A percentile compares a stretch with the other conserved stretches of the same genome.
phyloP scores from a whole-genome alignment of 2,888 invertebrate genomes.

The Atethmia centrago region DNA sequence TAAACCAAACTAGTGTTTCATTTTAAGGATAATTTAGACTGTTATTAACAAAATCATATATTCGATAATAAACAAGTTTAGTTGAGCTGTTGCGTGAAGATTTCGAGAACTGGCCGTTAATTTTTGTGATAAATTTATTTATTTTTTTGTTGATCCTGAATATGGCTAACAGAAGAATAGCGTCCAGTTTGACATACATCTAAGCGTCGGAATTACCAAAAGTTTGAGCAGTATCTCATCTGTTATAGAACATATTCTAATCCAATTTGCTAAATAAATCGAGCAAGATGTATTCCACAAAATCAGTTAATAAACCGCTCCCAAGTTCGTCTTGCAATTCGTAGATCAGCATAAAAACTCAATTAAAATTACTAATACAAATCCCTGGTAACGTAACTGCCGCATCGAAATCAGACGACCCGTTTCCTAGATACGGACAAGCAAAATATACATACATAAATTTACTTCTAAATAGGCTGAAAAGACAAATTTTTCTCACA shows the following conservation, averaged over 20 bases:
- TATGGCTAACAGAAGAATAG: background rate
- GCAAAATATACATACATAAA: slow-evolving; percentile 47
- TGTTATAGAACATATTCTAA: background rate
- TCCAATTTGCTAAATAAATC: background rate
- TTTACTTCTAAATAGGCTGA: slow-evolving; percentile 51
- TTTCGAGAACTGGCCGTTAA: background rate
- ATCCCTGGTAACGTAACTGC: slow-evolving; percentile 34
- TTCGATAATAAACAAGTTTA: too few species aligned
- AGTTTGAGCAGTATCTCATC: background rate
- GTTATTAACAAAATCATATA: background rate
- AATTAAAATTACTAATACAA: slow-evolving; percentile 48
- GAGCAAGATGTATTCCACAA: background rate
- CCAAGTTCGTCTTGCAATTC: background rate
- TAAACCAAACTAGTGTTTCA: background rate
- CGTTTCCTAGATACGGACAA: slow-evolving; percentile 57
- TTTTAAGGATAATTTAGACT: background rate
- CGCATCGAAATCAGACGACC: slow-evolving; percentile 35
- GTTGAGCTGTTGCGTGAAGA: background rate
- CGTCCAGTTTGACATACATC: background rate
- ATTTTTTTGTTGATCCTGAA: background rate
- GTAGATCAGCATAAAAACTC: slow-evolving; percentile 37
- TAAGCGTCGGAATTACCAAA: background rate
- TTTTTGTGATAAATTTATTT: too few species aligned
- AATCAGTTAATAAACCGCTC: background rate
- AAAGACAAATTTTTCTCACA: slow-evolving; percentile 65